Conservation (phyloP, 2,888 invertebrate genomes). For the Gandaritis pyraliata region DNA sequence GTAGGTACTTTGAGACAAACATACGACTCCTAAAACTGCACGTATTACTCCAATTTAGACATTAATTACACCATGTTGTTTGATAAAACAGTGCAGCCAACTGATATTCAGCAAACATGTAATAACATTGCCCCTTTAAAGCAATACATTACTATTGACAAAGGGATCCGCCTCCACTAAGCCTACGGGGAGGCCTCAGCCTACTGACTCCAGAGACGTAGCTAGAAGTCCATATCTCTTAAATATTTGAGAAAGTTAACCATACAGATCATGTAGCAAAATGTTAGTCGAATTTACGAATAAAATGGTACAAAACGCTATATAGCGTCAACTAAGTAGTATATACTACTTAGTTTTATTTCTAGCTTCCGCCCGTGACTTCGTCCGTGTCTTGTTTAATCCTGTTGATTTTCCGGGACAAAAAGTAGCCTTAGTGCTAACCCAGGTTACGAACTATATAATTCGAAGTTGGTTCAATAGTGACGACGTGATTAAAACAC, state of each 20-base stretch:
- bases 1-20: not conserved
- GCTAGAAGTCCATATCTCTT: not conserved
- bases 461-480: too few relatives aligned
- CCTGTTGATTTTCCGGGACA: too few relatives aligned
- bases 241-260: too few relatives aligned
- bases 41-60: constrained; percentile 8
- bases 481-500: too few relatives aligned
- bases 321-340: too few relatives aligned
- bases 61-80: constrained; percentile 26
- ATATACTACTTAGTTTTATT: too few relatives aligned
- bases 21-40: not conserved
- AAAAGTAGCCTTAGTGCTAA: too few relatives aligned
- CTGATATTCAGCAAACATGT: constrained; percentile 30
- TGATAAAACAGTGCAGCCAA: constrained; percentile 26
- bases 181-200: constrained; percentile 26
- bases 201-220: constrained; percentile 15
- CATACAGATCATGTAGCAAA: not conserved
- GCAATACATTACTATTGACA: constrained; percentile 42
- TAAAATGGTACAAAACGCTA: too few relatives aligned
- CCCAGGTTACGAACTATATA: too few relatives aligned
- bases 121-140: constrained; percentile 38
- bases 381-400: too few relatives aligned
- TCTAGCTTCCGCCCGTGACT: too few relatives aligned
- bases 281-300: not conserved
- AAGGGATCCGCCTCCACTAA: constrained; percentile 39